phyloP scores from a whole-genome alignment of 1,140 invertebrate genomes.

The Dendrolimus kikuchii region DNA sequence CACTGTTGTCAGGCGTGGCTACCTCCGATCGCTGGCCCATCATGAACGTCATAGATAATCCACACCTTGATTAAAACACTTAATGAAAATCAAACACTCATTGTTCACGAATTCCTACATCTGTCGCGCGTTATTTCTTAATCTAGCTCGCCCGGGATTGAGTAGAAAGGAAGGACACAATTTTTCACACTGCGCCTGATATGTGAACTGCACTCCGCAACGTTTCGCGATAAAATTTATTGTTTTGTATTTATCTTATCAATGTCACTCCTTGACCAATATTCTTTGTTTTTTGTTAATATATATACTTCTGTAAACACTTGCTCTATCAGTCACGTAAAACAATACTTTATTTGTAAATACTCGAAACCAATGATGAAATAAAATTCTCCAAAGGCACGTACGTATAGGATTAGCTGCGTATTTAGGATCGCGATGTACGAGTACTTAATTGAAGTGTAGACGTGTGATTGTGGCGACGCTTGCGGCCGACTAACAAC shows the following conservation, averaged over 20 bases:
- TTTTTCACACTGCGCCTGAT: conserved; percentile 29
- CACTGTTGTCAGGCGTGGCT: conserved; percentile 47
- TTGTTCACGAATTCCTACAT: neutral
- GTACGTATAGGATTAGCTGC: no score
- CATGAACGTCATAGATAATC: conserved; percentile 7
- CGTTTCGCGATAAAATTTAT: conserved; percentile 32
- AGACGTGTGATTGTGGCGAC: conserved; percentile 30
- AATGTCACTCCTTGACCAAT: conserved; percentile 27
- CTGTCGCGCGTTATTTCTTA: conserved; percentile 24
- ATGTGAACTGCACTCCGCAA: conserved; percentile 29
- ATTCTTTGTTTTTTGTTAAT: conserved; percentile 28
- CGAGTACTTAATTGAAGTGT: neutral
- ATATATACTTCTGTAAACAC: no score
- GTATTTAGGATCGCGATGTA: no score
- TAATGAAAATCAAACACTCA: neutral
- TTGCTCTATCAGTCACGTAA: no score
- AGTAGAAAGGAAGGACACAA: conserved; percentile 51
- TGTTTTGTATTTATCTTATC: conserved; percentile 45
- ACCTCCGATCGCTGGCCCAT: conserved; percentile 46
- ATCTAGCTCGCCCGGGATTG: conserved; percentile 24
- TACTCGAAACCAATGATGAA: no score
- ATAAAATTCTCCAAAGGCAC: no score
- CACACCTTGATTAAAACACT: neutral
- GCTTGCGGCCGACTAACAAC: conserved; percentile 37
- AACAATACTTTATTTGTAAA: no score